Conservation (phyloP, 2,888 invertebrate genomes). For the Eilema griseolum region DNA sequence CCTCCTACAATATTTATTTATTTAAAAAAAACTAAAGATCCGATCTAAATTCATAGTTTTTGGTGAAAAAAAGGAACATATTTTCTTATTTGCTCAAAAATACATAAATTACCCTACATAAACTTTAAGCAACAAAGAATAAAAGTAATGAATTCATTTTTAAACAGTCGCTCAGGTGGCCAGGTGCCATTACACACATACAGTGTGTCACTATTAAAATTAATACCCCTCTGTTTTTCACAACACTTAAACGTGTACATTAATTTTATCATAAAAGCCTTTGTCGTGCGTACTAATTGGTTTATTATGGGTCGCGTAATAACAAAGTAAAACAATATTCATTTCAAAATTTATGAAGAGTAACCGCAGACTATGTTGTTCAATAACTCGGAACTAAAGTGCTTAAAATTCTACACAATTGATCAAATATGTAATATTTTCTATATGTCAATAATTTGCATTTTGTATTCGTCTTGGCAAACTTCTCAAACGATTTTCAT, state of each 20-base stretch:
- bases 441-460: neutral
- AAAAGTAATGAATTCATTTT: constrained; percentile 47
- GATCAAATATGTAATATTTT: neutral
- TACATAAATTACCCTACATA: no score
- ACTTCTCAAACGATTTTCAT: neutral
- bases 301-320: constrained; percentile 60
- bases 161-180: constrained; percentile 64
- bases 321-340: constrained; percentile 57
- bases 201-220: constrained; percentile 75
- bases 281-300: constrained; percentile 68
- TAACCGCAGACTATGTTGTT: constrained; percentile 33
- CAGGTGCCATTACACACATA: constrained; percentile 63
- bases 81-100: no score
- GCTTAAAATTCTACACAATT: constrained; percentile 23
- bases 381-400: constrained; percentile 26
- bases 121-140: constrained; percentile 21
- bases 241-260: constrained; percentile 67
- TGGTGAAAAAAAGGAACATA: no score
- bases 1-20: no score
- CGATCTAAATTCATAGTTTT: no score
- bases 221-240: constrained; percentile 75
- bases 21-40: no score
- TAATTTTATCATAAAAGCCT: constrained; percentile 76
- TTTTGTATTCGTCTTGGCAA: neutral
- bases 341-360: constrained; percentile 53